phyloP scores from a whole-genome alignment of 2,888 invertebrate species.

The Epicampocera succincta region DNA sequence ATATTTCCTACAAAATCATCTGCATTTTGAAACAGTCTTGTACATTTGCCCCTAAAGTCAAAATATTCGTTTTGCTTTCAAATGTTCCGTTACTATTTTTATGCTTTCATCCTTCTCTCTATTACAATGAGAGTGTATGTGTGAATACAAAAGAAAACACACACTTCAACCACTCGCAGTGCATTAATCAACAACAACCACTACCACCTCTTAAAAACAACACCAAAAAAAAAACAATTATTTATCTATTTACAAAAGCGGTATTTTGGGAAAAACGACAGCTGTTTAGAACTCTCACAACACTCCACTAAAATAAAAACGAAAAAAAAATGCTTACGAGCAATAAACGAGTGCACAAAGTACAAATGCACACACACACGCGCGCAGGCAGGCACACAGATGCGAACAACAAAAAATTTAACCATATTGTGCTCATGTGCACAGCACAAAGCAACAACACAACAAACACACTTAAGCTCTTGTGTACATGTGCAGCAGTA shows the following conservation, averaged over 20 bases:
- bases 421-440: conserved; percentile 63
- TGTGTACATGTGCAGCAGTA: conserved; percentile 67
- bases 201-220: conserved; percentile 48
- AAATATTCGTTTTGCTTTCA: neutral
- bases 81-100: conserved; percentile 41
- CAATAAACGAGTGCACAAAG: conserved; percentile 19
- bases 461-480: conserved; percentile 45
- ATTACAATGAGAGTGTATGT: neutral
- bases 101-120: conserved; percentile 18
- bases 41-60: too few relatives aligned
- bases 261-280: conserved; percentile 64
- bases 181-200: conserved; percentile 28
- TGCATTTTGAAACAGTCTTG: too few relatives aligned
- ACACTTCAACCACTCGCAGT: conserved; percentile 39
- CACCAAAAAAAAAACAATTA: conserved; percentile 39
- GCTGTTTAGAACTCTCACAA: conserved; percentile 56
- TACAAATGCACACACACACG: neutral
- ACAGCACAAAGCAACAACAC: conserved; percentile 46
- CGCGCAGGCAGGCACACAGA: neutral
- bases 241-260: conserved; percentile 65
- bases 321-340: neutral
- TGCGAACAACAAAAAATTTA: conserved; percentile 35
- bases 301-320: neutral
- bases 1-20: too few relatives aligned
- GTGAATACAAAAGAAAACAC: neutral